Base-by-base conservation (phyloP, 2,888 invertebrate genomes). In the Teinopalpus imperialis region DNA sequence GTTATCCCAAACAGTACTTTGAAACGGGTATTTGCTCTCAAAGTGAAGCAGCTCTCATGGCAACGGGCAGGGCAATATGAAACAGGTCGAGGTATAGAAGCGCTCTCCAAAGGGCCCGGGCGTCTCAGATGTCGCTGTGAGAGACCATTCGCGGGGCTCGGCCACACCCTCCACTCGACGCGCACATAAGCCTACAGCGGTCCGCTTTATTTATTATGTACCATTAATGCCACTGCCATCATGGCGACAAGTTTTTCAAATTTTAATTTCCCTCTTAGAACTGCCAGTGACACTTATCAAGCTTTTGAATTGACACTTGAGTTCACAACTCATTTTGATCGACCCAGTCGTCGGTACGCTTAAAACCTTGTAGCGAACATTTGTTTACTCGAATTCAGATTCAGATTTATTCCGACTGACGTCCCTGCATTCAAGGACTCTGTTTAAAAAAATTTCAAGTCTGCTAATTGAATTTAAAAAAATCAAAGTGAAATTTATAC, bases 121-220 rank as follows among this genome's bases (percentile, higher is more conserved):
- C 81, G 78, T 83, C 87, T 88, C 88, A 83, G 83, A 87, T 88
- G 85, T 86, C 87, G 81, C 77, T 61, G 66, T 65, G 72, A 80
- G 86, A 81, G 86, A 85, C 85, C 79, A 85, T 87, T 87, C 87
- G 87, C 77, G 79, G 74, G 72, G 59, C 74, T 70, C 72, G 78
- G 80, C 88, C 88, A 85, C 88, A 76, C 87, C 88, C 83, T 81
- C 87, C 82, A 83, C 87, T 87, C 78, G 74, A 81, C 78, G 69
- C 71, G 76, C 85, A 88, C 79, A 87, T 88, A 87, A 83, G 85
- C 86, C 76, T 73, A 80, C 79, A 63, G 74, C 80, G 74, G 71
- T 74, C 75, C 80, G 81, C 83, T 83, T 85, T 88, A 87, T 86
- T 86, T 85, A 87, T 87, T 87, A 88, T 88, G 86, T 87, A 87